Evolutionary conservation across 2,888 invertebrate genomes (phyloP), one percentile per base, ranked within the genome.

Genomic region (Nymphalis urticae): DNA sequence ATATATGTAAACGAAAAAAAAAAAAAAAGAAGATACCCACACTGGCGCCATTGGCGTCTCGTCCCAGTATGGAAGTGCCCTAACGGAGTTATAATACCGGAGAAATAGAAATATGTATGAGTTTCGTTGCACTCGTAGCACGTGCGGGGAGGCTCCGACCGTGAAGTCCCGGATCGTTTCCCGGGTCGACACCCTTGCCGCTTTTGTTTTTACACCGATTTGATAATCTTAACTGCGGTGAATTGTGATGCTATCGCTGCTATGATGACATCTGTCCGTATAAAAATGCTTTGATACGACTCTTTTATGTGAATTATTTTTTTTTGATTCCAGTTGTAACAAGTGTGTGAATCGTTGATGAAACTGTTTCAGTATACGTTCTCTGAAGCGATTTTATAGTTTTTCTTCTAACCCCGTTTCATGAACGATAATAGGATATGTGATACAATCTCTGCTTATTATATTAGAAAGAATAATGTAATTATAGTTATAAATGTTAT

Each of bases 171-270:
- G 68, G 74, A 68, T 73, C 69, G 74, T 70, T 75, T 76, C 75
- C 74, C 75, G 75, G 76, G 75, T 75, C 74, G 73, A 74, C 72
- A 72, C 71, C 73, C 75, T 72, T 68, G 68, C 69, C 70, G 60
- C 62, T 69, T 72, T 71, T 69, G 67, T 72, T 74, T 72, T 71
- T 75, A 73, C 72, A 73, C 27, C 65, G 51, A 72, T 75, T 72
- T 72, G 72, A 73, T 72, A 70, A 72, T 75, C 75, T 73, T 67
- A 67, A 72, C 69, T 71, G 65, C 69, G 60, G 61, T 64, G 67
- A 62, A 64, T 68, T 42, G 50, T 60, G 72, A 74, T 71, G 21
- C 50, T 64, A 74, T 72, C 69, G 60, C 36, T 3, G 47, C n/a
- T n/a, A 50, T 48, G 62, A 70, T 65, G 67, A 67, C 70, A 64